Percentiles rank a stretch among this genome's conserved stretches.
Conservation (phyloP, 2,113 vertebrate genomes). For the Loxodonta africana region DNA sequence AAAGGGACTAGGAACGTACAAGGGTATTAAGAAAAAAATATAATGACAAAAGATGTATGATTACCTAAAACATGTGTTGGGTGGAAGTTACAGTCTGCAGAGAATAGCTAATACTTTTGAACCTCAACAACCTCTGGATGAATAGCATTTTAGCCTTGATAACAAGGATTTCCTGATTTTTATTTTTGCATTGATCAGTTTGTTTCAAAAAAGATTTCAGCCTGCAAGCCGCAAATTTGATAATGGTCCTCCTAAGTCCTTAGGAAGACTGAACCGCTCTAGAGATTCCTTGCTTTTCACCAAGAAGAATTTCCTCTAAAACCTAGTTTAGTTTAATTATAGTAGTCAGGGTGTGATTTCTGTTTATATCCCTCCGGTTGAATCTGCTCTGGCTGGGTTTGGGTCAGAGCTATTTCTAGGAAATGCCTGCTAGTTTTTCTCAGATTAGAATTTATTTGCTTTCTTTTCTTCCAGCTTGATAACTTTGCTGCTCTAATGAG, state of each 20-base stretch:
- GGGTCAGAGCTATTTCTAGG: slow-evolving; percentile 89
- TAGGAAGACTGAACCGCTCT: slow-evolving; percentile 84
- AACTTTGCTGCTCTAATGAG: slow-evolving; percentile 28
- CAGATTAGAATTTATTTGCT: slow-evolving; percentile 86
- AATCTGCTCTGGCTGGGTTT: slow-evolving; percentile 88
- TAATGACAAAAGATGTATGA: slow-evolving; percentile 85
- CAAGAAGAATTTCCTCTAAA: slow-evolving; percentile 91
- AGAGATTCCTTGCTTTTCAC: slow-evolving; percentile 84
- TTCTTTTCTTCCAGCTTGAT: slow-evolving; percentile 75
- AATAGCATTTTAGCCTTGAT: slow-evolving; percentile 81
- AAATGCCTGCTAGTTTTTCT: slow-evolving; percentile 86
- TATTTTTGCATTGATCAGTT: slow-evolving; percentile 84
- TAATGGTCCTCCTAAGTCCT: slow-evolving; percentile 87
- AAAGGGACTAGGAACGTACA: slow-evolving; percentile 84
- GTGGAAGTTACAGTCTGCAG: slow-evolving; percentile 82
- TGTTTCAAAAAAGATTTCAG: slow-evolving; percentile 87
- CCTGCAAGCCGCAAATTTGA: slow-evolving; percentile 86
- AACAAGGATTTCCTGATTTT: slow-evolving; percentile 86
- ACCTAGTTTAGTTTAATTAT: slow-evolving; percentile 92
- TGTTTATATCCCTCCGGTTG: slow-evolving; percentile 90
- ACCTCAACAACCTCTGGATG: slow-evolving; percentile 82
- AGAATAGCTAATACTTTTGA: slow-evolving; percentile 84
- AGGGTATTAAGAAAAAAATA: slow-evolving; percentile 85
- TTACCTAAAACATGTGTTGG: slow-evolving; percentile 87
- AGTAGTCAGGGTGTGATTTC: slow-evolving; percentile 90